Conservation (phyloP, 2,797 vertebrate genomes). For the Monodelphis domestica region DNA sequence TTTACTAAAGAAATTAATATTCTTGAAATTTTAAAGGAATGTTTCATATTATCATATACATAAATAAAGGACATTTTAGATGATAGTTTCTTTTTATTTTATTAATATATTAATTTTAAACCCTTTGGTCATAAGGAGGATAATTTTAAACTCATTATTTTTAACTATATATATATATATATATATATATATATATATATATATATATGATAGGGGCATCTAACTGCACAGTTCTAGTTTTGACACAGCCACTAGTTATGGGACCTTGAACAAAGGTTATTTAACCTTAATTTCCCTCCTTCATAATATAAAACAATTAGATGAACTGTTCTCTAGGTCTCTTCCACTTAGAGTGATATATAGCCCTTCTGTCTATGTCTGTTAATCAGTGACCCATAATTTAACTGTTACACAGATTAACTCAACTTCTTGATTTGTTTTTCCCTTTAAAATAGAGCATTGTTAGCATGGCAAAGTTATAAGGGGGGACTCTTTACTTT, state of each 20-base stretch:
- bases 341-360: not conserved
- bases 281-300: not conserved
- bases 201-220: not conserved
- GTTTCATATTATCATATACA: slow-evolving; percentile 15
- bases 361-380: not conserved
- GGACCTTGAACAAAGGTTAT: not conserved
- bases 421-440: slow-evolving; percentile 14
- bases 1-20: slow-evolving; percentile 8
- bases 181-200: not conserved
- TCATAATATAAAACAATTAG: not conserved
- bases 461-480: slow-evolving; percentile 4
- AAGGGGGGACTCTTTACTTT: not conserved
- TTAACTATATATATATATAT: not conserved
- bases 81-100: slow-evolving; percentile 8
- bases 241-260: not conserved
- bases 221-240: not conserved
- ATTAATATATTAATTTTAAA: slow-evolving; percentile 33
- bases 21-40: not conserved
- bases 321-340: not conserved
- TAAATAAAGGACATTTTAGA: slow-evolving; percentile 29
- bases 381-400: not conserved
- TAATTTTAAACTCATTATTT: slow-evolving; percentile 5
- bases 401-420: not conserved
- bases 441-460: not conserved
- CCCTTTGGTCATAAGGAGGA: slow-evolving; percentile 7